Conservation (phyloP, 2,888 invertebrate species). For the Venustoraphidia nigricollis region DNA sequence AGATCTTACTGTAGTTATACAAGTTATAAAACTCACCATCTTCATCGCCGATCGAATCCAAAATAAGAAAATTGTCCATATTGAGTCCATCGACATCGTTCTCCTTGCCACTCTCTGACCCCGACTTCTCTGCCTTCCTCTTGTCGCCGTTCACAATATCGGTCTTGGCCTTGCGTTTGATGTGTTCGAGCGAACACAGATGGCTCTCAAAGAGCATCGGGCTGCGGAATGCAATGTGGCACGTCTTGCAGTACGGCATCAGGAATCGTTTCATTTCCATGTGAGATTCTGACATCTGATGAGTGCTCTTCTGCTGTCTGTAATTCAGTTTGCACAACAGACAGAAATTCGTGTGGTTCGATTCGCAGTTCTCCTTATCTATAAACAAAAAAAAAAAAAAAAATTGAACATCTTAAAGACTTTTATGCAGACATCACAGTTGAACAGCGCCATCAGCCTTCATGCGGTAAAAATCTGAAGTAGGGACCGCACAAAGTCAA, state of each 20-base stretch:
- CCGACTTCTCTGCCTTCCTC: slow-evolving; percentile 23
- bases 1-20: too few relatives aligned
- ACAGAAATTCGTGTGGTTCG: slow-evolving; percentile 26
- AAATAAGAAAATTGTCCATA: slow-evolving; percentile 71
- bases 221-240: slow-evolving; percentile 62
- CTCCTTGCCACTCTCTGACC: slow-evolving; percentile 37
- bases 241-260: slow-evolving; percentile 66
- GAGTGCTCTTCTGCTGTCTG: slow-evolving; percentile 44
- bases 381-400: too few relatives aligned
- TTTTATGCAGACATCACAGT: too few relatives aligned
- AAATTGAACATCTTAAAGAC: too few relatives aligned
- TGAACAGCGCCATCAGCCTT: too few relatives aligned
- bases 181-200: slow-evolving; percentile 64
- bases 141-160: slow-evolving; percentile 24
- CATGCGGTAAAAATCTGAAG: too few relatives aligned
- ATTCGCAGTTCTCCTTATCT: slow-evolving; percentile 4
- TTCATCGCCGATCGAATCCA: slow-evolving; percentile 78
- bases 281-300: slow-evolving; percentile 66
- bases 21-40: slow-evolving; percentile 38
- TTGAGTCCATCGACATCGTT: slow-evolving; percentile 49
- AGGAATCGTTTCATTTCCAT: slow-evolving; percentile 74
- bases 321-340: slow-evolving; percentile 28
- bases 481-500: too few relatives aligned
- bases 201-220: slow-evolving; percentile 78
- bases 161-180: slow-evolving; percentile 46